These are phyloP conservation scores for Dioctria linearis DNA, from an alignment of 2,888 invertebrate genomes.

Conservation along the genomic window DNA sequence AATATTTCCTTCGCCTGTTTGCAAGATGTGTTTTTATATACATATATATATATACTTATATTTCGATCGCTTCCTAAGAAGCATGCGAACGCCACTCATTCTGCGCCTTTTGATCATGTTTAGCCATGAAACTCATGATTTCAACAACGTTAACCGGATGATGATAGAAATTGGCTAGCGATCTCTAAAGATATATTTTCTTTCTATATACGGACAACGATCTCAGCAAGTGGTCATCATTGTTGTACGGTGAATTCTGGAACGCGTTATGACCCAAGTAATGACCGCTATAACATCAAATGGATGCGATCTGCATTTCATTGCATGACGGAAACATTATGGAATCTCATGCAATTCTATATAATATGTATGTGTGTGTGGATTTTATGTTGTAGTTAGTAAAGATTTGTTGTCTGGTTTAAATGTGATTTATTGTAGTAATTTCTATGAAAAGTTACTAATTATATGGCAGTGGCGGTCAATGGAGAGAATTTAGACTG, in stretches of 20 bases:
- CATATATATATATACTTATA: background rate
- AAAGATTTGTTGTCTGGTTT: slow-evolving; percentile 38
- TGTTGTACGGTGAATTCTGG: background rate
- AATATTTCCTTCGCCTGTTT: too few relatives aligned
- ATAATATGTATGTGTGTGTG: background rate
- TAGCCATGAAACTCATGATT: slow-evolving; percentile 32
- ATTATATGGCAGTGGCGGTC: slow-evolving; percentile 29
- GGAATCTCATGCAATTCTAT: slow-evolving; percentile 5
- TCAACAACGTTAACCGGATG: background rate
- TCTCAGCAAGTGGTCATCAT: slow-evolving; percentile 48
- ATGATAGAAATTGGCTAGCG: slow-evolving; percentile 1
- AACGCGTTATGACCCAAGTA: slow-evolving; percentile 11
- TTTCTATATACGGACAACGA: slow-evolving; percentile 2
- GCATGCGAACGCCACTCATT: slow-evolving; percentile 34
- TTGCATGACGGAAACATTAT: slow-evolving; percentile 10
- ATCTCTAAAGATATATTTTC: too few relatives aligned
- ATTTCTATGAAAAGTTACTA: slow-evolving; percentile 50
- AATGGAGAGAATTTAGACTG: background rate
- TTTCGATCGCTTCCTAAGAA: slow-evolving; percentile 41
- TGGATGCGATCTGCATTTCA: background rate
- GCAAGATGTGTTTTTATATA: too few relatives aligned
- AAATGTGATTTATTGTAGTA: slow-evolving; percentile 28
- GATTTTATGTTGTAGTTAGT: background rate
- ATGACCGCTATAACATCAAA: slow-evolving; percentile 17
- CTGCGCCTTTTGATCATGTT: slow-evolving; percentile 9